These are phyloP conservation scores for Leptoteleia sp. DNA, from an alignment of 1,140 invertebrate genomes.

Conservation along the genomic window DNA sequence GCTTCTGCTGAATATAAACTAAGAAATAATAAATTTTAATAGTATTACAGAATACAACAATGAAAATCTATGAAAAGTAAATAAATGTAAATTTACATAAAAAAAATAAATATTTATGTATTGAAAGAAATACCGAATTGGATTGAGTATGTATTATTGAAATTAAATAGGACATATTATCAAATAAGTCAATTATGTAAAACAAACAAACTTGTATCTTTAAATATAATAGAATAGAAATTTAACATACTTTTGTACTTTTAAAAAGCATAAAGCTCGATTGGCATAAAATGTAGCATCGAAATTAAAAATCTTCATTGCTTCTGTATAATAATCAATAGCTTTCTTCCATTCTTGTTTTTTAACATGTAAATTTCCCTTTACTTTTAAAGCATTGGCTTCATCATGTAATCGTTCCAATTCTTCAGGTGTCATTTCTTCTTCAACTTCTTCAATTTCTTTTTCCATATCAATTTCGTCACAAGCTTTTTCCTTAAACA, in stretches of 20 bases:
- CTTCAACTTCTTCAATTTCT: conserved; percentile 80
- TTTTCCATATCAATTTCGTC: conserved; percentile 84
- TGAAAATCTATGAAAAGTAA: no score
- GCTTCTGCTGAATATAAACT: conserved; percentile 88
- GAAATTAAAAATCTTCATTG: conserved; percentile 87
- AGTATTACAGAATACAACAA: no score
- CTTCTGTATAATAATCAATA: conserved; percentile 89
- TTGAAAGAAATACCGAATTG: no score
- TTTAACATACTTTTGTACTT: conserved; percentile 87
- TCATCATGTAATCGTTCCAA: conserved; percentile 80
- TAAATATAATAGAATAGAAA: conserved; percentile 6
- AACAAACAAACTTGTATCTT: conserved; percentile 7
- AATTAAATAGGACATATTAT: no score
- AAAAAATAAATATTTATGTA: no score
- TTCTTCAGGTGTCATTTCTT: conserved; percentile 84
- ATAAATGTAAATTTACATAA: no score
- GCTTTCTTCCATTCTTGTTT: conserved; percentile 89
- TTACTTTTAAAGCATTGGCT: conserved; percentile 79
- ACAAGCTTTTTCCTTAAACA: conserved; percentile 85
- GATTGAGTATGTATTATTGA: no score
- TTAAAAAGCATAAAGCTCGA: conserved; percentile 92
- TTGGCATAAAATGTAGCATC: conserved; percentile 94
- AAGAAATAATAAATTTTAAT: conserved; percentile 37
- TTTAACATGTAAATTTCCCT: conserved; percentile 93
- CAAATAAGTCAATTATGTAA: no score